Evolutionary conservation across 2,797 vertebrate species (phyloP), one percentile per base, ranked within the genome.

Genomic region (Helostoma temminkii): DNA sequence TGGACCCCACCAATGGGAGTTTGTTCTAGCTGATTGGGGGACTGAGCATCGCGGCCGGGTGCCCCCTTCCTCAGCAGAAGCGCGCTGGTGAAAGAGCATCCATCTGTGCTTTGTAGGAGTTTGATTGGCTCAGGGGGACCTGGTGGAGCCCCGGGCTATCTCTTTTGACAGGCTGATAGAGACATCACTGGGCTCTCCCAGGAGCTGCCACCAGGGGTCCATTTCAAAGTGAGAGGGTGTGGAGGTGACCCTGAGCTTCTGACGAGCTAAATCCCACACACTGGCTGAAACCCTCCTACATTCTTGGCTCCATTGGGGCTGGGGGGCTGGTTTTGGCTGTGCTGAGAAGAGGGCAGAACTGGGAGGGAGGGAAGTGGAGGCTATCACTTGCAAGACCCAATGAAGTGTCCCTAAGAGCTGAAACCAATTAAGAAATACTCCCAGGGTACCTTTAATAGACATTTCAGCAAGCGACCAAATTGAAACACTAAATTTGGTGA

Each of bases 81-180:
- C 88, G 83, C 41, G 50, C 93, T 93, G 92, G 91, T 93, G 93
- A 94, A 94, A 92, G 93, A 93, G 92, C 93, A 93, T 92, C 90
- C 86, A 93, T 91, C 89, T 92, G 93, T 92, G 92, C 91, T 92
- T 91, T 93, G 86, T 93, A 93, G 92, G 92, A 91, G 91, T 94
- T 94, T 95, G 93, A 95, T 95, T 95, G 94, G 93, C 93, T 94
- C 91, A 90, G 71, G 88, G 94, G 94, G 93, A 93, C 92, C 92
- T 82, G 84, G 82, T 78, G 88, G 86, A 93, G 94, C 94, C 94
- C 92, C 87, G 78, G 94, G 94, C 94, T 91, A 93, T 94, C 92
- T 94, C 89, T 94, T 94, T 92, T 94, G 94, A 94, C 94, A 94
- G 92, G 89, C 93, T 94, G 94, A 95, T 95, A 93, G 93, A 95